Conservation (phyloP, 2,888 invertebrate species). For the Hetaerina titia region DNA sequence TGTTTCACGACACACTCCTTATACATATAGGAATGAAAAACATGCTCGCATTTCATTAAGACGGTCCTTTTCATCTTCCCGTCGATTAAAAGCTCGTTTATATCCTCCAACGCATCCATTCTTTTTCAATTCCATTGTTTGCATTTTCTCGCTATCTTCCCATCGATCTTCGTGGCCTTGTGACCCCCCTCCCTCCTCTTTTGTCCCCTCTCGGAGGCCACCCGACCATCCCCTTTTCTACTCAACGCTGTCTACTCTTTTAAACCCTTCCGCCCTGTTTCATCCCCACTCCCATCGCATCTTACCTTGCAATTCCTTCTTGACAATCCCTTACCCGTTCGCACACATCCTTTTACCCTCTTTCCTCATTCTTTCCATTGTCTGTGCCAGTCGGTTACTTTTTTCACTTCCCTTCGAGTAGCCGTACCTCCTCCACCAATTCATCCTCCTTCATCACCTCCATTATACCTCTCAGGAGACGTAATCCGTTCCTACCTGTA, state of each 20-base stretch:
- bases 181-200: not conserved
- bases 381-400: not conserved
- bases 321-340: not conserved
- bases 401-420: not conserved
- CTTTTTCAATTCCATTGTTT: constrained; percentile 10
- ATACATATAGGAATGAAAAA: not conserved
- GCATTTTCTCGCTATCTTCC: not conserved
- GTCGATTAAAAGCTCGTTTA: constrained; percentile 23
- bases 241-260: not conserved
- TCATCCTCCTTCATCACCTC: not conserved
- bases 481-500: not conserved
- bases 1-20: not conserved
- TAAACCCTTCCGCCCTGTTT: not conserved
- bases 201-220: not conserved
- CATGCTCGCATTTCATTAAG: not conserved
- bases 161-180: not conserved
- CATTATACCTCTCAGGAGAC: not conserved
- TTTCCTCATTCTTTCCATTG: not conserved
- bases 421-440: not conserved
- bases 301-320: not conserved
- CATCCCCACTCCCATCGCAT: not conserved
- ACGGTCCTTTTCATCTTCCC: not conserved
- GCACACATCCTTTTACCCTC: not conserved
- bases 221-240: not conserved
- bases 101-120: not conserved